Evolutionary conservation across 2,113 vertebrate genomes (phyloP), one percentile per base, ranked within the genome.

Genomic region (Passerina amoena): DNA sequence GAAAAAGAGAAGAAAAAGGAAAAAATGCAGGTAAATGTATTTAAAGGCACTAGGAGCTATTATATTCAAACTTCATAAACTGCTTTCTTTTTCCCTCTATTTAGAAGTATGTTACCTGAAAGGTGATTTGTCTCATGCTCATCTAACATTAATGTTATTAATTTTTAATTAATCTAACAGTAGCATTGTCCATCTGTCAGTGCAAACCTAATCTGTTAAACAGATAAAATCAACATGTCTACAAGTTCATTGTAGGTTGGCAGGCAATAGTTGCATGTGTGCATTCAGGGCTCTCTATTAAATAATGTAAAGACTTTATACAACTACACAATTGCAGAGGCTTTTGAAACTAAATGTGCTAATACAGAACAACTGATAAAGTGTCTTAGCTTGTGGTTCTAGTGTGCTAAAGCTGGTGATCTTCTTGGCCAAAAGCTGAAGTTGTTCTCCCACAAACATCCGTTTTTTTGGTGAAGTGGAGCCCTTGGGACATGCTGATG

Each of bases 141-240:
- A 94, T 92, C 76, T 82, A 95, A 68, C 92, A 92, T 96, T 97
- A 96, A 97, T 91, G 83, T 66, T 88, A 87, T 97, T 97, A 82
- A 89, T 96, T 97, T 97, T 88, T 96, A 96, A 96, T 97, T 84
- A 97, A 96, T 96, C 90, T 92, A 96, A 65, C 95, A 95, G 94
- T 93, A 92, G 77, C 88, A 68, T 75, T 57, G 80, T 94, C 90
- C 95, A 92, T 97, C 92, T 97, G 94, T 92, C 88, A 96, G 71
- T 91, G 96, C 89, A 95, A 95, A 90, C 56, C 86, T 97, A 70
- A 95, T 97, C 95, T 96, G 66, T 95, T 86, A 90, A 54, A 92
- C 61, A 93, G 97, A 97, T 97, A 92, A n/a, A 91, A 96, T 97
- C 97, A 83, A 35, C 92, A 56, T 96, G 86, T 96, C 97, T 94